These are phyloP conservation scores for Paracanthobrama guichenoti DNA, from an alignment of 2,113 vertebrate species.

Conservation along the genomic window DNA sequence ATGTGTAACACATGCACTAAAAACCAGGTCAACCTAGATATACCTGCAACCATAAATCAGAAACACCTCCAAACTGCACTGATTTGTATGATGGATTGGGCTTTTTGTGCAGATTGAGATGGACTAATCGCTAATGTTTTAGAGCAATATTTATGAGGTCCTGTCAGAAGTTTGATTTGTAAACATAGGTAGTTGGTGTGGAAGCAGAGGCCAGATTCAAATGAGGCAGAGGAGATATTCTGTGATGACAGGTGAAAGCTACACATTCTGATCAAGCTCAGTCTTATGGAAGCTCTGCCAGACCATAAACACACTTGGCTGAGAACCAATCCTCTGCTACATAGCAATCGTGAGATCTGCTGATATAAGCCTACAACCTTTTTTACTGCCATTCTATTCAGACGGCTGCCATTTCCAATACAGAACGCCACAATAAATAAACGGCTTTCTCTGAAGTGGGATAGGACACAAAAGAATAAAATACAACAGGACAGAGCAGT, in stretches of 20 bases:
- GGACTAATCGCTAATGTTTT: slow-evolving; percentile 42
- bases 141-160: slow-evolving; percentile 44
- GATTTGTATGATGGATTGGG: slow-evolving; percentile 33
- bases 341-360: neutral
- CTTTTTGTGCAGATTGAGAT: slow-evolving; percentile 30
- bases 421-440: neutral
- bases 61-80: slow-evolving; percentile 15
- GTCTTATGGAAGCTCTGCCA: slow-evolving; percentile 31
- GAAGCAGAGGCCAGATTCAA: slow-evolving; percentile 32
- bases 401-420: slow-evolving; percentile 15
- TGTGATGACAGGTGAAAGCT: slow-evolving; percentile 37
- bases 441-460: neutral
- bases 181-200: slow-evolving; percentile 20
- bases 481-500: neutral
- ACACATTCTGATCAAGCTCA: slow-evolving; percentile 30
- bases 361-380: slow-evolving; percentile 32
- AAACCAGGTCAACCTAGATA: slow-evolving; percentile 37
- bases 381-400: slow-evolving; percentile 29
- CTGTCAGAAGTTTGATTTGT: slow-evolving; percentile 41
- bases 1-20: slow-evolving; percentile 7
- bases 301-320: slow-evolving; percentile 11
- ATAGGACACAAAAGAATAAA: slow-evolving; percentile 22
- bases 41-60: slow-evolving; percentile 41
- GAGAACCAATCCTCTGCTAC: slow-evolving; percentile 32
- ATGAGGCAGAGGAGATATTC: slow-evolving; percentile 25